Percentiles rank a stretch among this genome's conserved stretches.
Evolutionary conservation across 2,888 invertebrate genomes (phyloP).

Genomic region (Nesidiocoris tenuis): DNA sequence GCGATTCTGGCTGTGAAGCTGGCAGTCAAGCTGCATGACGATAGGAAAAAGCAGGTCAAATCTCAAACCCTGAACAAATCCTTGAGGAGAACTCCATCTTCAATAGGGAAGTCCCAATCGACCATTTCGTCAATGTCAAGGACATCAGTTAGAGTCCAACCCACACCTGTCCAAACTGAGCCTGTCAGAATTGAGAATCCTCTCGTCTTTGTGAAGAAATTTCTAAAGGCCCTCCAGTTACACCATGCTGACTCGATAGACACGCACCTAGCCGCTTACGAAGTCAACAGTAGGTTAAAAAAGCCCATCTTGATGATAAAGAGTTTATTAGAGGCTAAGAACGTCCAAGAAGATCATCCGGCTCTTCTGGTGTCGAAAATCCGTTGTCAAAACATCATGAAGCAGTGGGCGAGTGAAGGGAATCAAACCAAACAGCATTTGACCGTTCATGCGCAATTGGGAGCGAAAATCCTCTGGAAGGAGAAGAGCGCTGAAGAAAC

Average conservation of each 20-base stretch:
- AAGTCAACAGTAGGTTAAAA: slow-evolving; percentile 26
- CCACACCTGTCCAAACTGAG: neutral
- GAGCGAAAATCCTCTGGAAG: slow-evolving; percentile 15
- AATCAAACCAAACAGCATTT: neutral
- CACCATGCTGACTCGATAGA: slow-evolving; percentile 11
- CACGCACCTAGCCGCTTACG: slow-evolving; percentile 38
- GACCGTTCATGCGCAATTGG: slow-evolving; percentile 13
- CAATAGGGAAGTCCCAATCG: neutral
- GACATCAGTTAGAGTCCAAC: neutral
- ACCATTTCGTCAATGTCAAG: neutral
- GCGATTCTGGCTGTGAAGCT: slow-evolving; percentile 88
- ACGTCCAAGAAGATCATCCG: slow-evolving; percentile 12
- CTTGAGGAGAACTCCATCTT: neutral
- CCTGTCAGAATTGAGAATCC: slow-evolving; percentile 2
- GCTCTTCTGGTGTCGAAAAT: slow-evolving; percentile 21
- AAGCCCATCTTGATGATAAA: slow-evolving; percentile 38
- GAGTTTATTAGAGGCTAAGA: slow-evolving; percentile 27
- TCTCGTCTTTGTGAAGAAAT: slow-evolving; percentile 19
- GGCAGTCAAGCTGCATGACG: slow-evolving; percentile 82
- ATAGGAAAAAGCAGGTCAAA: slow-evolving; percentile 62
- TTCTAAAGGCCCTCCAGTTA: slow-evolving; percentile 24
- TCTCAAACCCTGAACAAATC: slow-evolving; percentile 23
- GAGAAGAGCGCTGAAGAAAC: slow-evolving; percentile 18
- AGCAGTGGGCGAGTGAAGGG: slow-evolving; percentile 17
- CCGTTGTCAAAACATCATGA: slow-evolving; percentile 1